phyloP scores from a whole-genome alignment of 2,113 vertebrate species.

The Aplodontia rufa region DNA sequence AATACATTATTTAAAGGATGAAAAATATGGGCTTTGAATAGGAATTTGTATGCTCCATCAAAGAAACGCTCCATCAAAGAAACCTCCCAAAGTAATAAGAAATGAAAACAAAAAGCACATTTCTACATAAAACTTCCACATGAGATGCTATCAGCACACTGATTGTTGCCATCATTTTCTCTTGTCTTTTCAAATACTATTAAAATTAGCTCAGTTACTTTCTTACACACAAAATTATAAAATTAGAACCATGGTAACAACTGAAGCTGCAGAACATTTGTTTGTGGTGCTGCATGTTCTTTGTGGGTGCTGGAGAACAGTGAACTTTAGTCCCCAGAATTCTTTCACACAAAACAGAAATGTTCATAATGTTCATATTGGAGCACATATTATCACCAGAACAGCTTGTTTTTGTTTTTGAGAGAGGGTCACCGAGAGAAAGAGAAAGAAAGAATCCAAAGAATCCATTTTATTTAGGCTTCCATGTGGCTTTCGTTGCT shows the following conservation, averaged over 20 bases:
- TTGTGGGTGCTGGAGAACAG: neutral
- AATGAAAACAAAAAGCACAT: slow-evolving; percentile 69
- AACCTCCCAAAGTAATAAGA: slow-evolving; percentile 22
- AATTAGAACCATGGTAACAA: slow-evolving; percentile 42
- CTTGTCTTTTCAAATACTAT: neutral
- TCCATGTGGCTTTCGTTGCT: too few species aligned
- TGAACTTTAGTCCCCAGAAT: neutral
- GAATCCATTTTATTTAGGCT: too few species aligned
- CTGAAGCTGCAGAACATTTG: slow-evolving; percentile 37
- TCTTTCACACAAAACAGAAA: neutral
- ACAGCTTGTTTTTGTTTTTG: neutral
- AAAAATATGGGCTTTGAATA: neutral
- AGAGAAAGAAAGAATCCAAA: too few species aligned
- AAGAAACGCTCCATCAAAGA: slow-evolving; percentile 23
- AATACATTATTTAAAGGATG: slow-evolving; percentile 5
- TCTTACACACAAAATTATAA: slow-evolving; percentile 43
- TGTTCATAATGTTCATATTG: neutral
- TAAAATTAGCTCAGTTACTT: slow-evolving; percentile 54
- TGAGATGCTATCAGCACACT: slow-evolving; percentile 72
- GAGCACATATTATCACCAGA: accelerated
- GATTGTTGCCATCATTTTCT: slow-evolving; percentile 56
- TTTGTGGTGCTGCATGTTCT: neutral
- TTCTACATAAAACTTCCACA: slow-evolving; percentile 59
- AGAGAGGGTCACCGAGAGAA: too few species aligned
- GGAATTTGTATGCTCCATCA: neutral